These are phyloP conservation scores for Oryzias curvinotus DNA, from an alignment of 2,113 vertebrate genomes.

Conservation along the genomic window DNA sequence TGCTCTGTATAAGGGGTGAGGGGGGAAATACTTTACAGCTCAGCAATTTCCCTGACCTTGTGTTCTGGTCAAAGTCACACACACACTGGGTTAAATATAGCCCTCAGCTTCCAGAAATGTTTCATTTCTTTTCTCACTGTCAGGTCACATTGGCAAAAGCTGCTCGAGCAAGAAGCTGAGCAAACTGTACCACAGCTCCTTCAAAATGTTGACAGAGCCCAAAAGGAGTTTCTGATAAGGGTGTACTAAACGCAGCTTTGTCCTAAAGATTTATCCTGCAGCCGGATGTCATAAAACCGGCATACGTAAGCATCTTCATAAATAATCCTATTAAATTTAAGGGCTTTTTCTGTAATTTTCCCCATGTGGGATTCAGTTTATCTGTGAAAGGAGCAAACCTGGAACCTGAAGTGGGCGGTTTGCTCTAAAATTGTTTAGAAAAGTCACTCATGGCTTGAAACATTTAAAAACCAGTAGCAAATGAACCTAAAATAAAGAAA, in stretches of 20 bases:
- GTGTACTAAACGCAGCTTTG: conserved; percentile 15
- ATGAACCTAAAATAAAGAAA: no score
- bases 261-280: conserved; percentile 20
- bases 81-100: conserved; percentile 59
- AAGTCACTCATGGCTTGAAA: no score
- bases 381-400: no score
- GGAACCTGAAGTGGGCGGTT: no score
- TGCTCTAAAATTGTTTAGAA: no score
- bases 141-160: conserved; percentile 48
- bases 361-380: no score
- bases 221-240: conserved; percentile 25
- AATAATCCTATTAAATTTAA: no score
- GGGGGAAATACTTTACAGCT: conserved; percentile 4
- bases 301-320: no score
- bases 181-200: conserved; percentile 19
- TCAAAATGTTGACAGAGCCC: conserved; percentile 10
- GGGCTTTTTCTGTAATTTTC: no score
- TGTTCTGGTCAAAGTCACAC: conserved; percentile 44
- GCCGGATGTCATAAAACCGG: not conserved
- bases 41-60: conserved; percentile 50
- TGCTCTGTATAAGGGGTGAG: not conserved
- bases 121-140: conserved; percentile 31
- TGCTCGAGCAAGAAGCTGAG: conserved; percentile 15
- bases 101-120: conserved; percentile 43
- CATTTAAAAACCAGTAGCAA: no score